Evolutionary conservation across 2,113 vertebrate species (phyloP), one percentile per base, ranked within the genome.

Genomic region (Megaleporinus macrocephalus): DNA sequence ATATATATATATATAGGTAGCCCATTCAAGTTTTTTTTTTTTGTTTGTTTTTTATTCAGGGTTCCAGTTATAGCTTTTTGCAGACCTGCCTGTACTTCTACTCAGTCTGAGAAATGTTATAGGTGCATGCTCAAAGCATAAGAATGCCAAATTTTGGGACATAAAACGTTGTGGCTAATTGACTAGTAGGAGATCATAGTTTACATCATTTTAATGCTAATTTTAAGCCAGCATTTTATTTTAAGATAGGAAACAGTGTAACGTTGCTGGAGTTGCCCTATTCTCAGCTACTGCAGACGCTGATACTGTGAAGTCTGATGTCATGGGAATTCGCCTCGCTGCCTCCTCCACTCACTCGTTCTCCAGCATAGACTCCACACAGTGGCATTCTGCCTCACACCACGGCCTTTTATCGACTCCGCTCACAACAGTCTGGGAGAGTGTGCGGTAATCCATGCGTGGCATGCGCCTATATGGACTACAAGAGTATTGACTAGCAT

Each of bases 251-350:
- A 62, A 77, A 22, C 11, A 47, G 29, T 18, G n/a, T 4, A 68
- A 18, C 24, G 62, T 30, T 68, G 27, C 36, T 53, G 62, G 33
- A 41, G 18, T 41, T 36, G 66, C 41, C 22, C 24, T 29, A n/a
- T 33, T 68, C 18, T 44, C 33, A 70, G 20, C n/a, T 44, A 9
- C 20, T 44, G 36, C 22, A 12, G 10, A 70, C 41, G 20, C 18
- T 24, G 16, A 36, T 70, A 44, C 22, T 0, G 57, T 61, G 57
- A 61, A 11, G 66, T 44, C 20, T 44, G 66, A n/a, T 44, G 33
- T 70, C 66, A 70, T 70, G 66, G 66, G 66, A 44, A 70, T 70
- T 70, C 22, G 49, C 76, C 24, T 78, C 59, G 49, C 36, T 22
- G 62, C 26, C 22, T 66, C 16, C 26, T 66, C 59, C 11, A 49